Evolutionary conservation across 2,888 invertebrate species (phyloP).

Genomic region (Dicroscelio sp.): DNA sequence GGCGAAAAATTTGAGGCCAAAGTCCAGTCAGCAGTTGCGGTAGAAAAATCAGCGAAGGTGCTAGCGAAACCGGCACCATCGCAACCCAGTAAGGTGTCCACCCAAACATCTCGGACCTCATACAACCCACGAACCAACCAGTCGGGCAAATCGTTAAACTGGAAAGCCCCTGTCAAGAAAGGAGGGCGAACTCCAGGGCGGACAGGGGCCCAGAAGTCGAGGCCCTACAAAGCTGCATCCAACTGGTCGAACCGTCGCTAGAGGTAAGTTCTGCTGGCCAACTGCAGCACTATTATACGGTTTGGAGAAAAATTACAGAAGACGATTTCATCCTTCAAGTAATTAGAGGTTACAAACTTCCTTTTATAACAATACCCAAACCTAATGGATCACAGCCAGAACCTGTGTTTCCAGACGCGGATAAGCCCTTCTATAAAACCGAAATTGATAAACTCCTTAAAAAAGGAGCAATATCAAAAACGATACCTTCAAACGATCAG

Average conservation of each 20-base stretch:
- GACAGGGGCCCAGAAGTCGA: slow-evolving; percentile 12
- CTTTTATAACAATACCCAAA: not conserved
- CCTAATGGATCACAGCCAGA: not conserved
- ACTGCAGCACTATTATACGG: not conserved
- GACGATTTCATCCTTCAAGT: slow-evolving; percentile 2
- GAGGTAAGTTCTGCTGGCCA: slow-evolving; percentile 6
- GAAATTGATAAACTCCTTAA: not conserved
- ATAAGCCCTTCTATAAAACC: not conserved
- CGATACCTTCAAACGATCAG: not conserved
- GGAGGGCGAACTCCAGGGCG: not conserved
- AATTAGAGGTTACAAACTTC: slow-evolving; percentile 12
- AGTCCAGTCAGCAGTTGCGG: not conserved
- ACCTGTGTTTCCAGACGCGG: not conserved
- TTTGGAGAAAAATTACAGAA: not conserved
- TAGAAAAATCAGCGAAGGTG: not conserved
- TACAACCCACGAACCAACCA: not conserved
- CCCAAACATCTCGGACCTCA: not conserved
- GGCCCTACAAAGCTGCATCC: not conserved
- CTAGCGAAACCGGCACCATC: not conserved
- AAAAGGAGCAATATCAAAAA: slow-evolving; percentile 10
- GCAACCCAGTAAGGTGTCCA: not conserved
- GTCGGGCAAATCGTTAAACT: not conserved
- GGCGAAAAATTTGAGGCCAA: not conserved
- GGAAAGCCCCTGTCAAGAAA: slow-evolving; percentile 7
- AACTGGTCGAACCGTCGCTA: not conserved